Evolutionary conservation across 2,113 vertebrate genomes (phyloP).

Genomic region (Daphoenositta chrysoptera): DNA sequence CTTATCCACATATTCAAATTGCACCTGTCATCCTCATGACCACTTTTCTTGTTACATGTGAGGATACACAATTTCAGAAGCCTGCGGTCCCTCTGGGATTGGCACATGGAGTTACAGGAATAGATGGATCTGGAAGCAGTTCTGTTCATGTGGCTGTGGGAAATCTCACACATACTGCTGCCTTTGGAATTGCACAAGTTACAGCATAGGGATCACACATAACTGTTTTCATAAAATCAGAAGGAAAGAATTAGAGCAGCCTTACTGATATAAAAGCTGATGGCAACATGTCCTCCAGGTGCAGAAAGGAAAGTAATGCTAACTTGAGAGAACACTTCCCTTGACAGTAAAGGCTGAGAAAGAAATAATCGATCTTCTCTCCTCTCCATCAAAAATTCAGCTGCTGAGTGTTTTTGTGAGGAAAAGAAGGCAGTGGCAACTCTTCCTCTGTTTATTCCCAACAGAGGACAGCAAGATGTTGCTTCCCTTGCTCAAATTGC

Average conservation of each 20-base stretch:
- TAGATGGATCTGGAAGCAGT: background rate
- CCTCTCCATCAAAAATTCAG: background rate
- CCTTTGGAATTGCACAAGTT: background rate
- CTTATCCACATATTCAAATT: background rate
- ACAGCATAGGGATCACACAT: background rate
- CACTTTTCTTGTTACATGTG: background rate
- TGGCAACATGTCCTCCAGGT: background rate
- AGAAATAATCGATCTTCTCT: background rate
- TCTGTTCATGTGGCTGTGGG: background rate
- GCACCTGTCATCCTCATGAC: background rate
- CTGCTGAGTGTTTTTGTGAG: background rate
- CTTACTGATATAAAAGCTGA: background rate
- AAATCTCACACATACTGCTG: background rate
- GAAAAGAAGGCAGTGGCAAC: background rate
- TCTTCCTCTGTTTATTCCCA: background rate
- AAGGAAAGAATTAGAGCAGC: background rate
- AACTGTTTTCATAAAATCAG: background rate
- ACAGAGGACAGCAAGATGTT: background rate
- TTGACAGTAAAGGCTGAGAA: background rate
- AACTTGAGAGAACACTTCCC: background rate
- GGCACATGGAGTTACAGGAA: background rate
- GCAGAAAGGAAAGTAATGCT: background rate
- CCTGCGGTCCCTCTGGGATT: background rate
- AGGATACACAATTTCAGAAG: background rate
- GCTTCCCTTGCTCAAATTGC: background rate